These are phyloP conservation scores for Abrostola tripartita DNA, from an alignment of 2,888 invertebrate species.

Conservation along the genomic window DNA sequence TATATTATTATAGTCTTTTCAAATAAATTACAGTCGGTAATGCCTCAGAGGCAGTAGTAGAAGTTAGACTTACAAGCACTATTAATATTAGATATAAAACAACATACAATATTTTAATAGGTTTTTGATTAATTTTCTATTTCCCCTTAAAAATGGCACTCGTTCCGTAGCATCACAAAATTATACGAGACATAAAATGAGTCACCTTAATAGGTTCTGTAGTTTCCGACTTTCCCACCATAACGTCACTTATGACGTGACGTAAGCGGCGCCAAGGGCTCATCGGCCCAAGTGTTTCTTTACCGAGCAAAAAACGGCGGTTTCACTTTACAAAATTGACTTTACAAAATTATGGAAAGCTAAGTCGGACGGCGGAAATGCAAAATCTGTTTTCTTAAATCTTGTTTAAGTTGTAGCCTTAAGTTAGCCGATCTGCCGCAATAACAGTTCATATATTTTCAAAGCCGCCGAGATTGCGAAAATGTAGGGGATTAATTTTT, in stretches of 20 bases:
- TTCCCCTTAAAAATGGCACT: no score
- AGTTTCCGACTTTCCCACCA: slow-evolving; percentile 14
- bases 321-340: slow-evolving; percentile 12
- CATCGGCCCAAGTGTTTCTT: slow-evolving; percentile 27
- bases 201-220: slow-evolving; percentile 13
- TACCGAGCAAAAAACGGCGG: slow-evolving; percentile 21
- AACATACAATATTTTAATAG: no score
- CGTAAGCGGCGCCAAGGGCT: slow-evolving; percentile 37
- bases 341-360: slow-evolving; percentile 9
- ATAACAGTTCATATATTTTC: background rate
- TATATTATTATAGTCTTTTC: no score
- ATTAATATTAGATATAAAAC: no score
- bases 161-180: background rate
- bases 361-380: slow-evolving; percentile 10
- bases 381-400: slow-evolving; percentile 8
- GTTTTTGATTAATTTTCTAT: no score
- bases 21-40: no score
- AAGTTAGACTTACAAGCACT: no score
- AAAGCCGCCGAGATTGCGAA: background rate
- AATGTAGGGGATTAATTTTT: background rate
- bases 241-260: slow-evolving; percentile 27
- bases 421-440: slow-evolving; percentile 1
- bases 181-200: background rate
- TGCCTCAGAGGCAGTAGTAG: no score
- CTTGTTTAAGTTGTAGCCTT: slow-evolving; percentile 4